phyloP scores from a whole-genome alignment of 2,113 vertebrate species.

The Columba janthina region DNA sequence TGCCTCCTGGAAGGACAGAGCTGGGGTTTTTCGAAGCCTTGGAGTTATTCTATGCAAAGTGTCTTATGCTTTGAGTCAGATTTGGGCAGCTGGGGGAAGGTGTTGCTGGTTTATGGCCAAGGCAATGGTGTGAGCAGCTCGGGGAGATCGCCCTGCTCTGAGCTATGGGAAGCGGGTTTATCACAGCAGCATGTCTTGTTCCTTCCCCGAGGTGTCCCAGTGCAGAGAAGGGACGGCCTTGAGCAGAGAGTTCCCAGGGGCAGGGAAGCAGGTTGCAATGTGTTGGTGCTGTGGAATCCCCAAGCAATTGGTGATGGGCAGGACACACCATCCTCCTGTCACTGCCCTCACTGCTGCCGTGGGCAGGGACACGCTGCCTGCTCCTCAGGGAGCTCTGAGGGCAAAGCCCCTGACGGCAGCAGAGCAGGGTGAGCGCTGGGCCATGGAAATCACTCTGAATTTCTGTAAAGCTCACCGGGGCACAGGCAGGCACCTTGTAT shows the following conservation, averaged over 20 bases:
- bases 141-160: background rate
- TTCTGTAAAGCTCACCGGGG: background rate
- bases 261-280: no score
- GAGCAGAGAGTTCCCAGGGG: no score
- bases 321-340: background rate
- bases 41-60: conserved; percentile 14
- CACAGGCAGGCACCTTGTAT: background rate
- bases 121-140: background rate
- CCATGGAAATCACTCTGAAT: fast-evolving
- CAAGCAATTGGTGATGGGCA: fast-evolving
- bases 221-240: background rate
- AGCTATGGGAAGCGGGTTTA: fast-evolving
- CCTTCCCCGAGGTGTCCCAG: fast-evolving
- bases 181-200: fast-evolving
- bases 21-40: conserved; percentile 13
- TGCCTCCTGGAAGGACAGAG: conserved; percentile 56
- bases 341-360: fast-evolving
- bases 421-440: fast-evolving
- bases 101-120: background rate
- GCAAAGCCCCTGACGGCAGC: background rate
- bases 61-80: conserved; percentile 16
- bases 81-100: conserved; percentile 28
- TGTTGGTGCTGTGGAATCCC: background rate
- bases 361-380: background rate
- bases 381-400: no score